Evolutionary conservation across 2,888 invertebrate genomes (phyloP).

Genomic region (Dendrolimus houi): DNA sequence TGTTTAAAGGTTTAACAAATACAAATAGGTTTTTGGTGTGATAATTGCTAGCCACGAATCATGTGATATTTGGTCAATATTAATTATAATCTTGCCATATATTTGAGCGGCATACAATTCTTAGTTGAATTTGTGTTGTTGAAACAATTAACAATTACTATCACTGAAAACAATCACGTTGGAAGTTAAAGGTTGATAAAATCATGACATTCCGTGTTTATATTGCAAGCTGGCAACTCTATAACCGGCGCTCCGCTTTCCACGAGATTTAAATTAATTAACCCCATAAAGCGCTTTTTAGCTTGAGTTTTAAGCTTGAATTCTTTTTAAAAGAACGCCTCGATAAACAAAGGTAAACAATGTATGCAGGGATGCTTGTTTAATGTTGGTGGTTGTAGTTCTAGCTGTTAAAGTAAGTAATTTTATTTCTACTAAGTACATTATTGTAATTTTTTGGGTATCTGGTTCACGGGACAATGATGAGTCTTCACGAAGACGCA

Average conservation of each 20-base stretch:
- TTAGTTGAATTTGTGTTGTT: too few relatives aligned
- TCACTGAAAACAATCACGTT: too few relatives aligned
- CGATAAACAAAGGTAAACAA: conserved; percentile 16
- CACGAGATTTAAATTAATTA: conserved; percentile 62
- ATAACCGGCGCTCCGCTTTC: conserved; percentile 10
- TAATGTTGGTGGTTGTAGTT: neutral
- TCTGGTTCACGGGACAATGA: too few relatives aligned
- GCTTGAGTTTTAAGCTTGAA: conserved; percentile 26
- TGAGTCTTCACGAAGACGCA: too few relatives aligned
- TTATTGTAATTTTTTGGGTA: too few relatives aligned
- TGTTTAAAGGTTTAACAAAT: too few relatives aligned
- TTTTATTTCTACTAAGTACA: too few relatives aligned
- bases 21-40: too few relatives aligned
- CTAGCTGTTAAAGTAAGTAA: neutral
- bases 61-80: too few relatives aligned
- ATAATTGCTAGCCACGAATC: too few relatives aligned
- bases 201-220: neutral
- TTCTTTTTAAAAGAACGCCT: conserved; percentile 29
- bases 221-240: neutral
- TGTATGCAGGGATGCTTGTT: conserved; percentile 1
- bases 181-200: neutral
- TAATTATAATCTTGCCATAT: too few relatives aligned
- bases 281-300: conserved; percentile 40
- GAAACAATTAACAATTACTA: too few relatives aligned
- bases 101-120: neutral